Evolutionary conservation across 1,140 invertebrate species (phyloP).

Genomic region (Calephelis virginiensis): DNA sequence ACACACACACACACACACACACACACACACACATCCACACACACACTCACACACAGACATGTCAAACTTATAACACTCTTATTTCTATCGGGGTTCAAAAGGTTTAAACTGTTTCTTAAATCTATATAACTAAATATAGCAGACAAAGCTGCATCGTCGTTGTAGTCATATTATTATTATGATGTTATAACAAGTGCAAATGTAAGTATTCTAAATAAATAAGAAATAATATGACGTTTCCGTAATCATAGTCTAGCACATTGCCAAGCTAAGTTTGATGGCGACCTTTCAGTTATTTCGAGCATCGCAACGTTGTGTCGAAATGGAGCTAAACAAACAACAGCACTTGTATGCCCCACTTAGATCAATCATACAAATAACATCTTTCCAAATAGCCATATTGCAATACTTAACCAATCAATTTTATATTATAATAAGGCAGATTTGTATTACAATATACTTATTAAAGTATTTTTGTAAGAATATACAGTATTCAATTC

Average conservation of each 20-base stretch:
- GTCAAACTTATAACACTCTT: too few species aligned
- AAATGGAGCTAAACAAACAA: conserved; percentile 33
- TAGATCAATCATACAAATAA: conserved; percentile 24
- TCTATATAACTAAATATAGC: too few species aligned
- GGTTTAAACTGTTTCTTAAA: too few species aligned
- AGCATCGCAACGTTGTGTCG: conserved; percentile 39
- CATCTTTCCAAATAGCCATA: neutral
- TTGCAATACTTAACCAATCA: neutral
- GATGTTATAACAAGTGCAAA: neutral
- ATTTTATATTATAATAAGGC: neutral
- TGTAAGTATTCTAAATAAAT: conserved; percentile 9
- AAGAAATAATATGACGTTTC: conserved; percentile 48
- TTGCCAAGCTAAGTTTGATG: conserved; percentile 51
- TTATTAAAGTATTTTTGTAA: too few species aligned
- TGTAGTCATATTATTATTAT: too few species aligned
- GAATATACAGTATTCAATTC: too few species aligned
- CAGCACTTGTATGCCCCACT: conserved; percentile 52
- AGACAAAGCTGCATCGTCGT: too few species aligned
- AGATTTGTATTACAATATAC: too few species aligned
- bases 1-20: too few species aligned
- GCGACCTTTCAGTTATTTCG: conserved; percentile 69
- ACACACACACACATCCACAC: too few species aligned
- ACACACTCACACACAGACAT: too few species aligned
- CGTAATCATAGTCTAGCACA: conserved; percentile 48
- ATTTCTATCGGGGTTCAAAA: too few species aligned